A percentile compares a stretch with the other conserved stretches of the same genome.
Evolutionary conservation across 2,888 invertebrate genomes (phyloP).

Genomic region (Neoascia interrupta): DNA sequence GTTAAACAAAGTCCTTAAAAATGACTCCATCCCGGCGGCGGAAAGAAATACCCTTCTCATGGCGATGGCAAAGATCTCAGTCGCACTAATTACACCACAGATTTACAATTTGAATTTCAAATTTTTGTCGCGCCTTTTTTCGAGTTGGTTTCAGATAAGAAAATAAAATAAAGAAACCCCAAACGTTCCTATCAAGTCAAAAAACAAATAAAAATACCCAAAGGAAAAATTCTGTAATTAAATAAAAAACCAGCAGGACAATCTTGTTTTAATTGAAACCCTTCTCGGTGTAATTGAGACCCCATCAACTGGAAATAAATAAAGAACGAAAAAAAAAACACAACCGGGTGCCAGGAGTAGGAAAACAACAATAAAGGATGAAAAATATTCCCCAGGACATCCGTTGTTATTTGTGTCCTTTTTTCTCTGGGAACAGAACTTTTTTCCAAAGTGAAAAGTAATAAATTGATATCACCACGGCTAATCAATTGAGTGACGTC

Average conservation of each 20-base stretch:
- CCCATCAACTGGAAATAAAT: constrained; percentile 65
- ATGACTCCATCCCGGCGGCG: too few species aligned
- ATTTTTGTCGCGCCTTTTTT: constrained; percentile 19
- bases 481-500: constrained; percentile 65
- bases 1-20: too few species aligned
- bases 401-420: constrained; percentile 13
- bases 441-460: constrained; percentile 60
- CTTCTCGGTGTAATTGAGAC: constrained; percentile 68
- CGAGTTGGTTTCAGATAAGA: constrained; percentile 3
- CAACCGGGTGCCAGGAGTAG: not conserved
- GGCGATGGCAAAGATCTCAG: too few species aligned
- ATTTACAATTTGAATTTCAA: constrained; percentile 58
- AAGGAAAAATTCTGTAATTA: constrained; percentile 50
- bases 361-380: constrained; percentile 20
- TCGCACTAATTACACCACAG: constrained; percentile 59
- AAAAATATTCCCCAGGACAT: constrained; percentile 43
- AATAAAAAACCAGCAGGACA: constrained; percentile 68
- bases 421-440: constrained; percentile 28
- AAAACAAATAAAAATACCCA: constrained; percentile 34
- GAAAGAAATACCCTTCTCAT: too few species aligned
- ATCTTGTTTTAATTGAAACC: constrained; percentile 69
- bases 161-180: constrained; percentile 17
- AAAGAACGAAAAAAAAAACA: constrained; percentile 14
- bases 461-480: constrained; percentile 69
- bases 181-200: constrained; percentile 1